These are phyloP conservation scores for Thunnus thynnus DNA, from an alignment of 2,113 vertebrate genomes.

Conservation along the genomic window DNA sequence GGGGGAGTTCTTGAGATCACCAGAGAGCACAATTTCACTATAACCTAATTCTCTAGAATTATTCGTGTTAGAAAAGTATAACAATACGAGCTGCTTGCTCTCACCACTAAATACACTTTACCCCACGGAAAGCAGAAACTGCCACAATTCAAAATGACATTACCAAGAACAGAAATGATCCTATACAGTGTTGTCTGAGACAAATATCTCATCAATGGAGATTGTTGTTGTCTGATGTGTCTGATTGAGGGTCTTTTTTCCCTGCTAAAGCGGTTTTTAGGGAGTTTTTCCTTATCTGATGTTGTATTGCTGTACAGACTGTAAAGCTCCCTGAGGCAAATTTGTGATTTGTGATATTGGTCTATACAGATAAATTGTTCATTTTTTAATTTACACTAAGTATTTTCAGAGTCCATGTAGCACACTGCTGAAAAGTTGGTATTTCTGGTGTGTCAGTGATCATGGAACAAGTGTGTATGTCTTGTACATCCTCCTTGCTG, in stretches of 20 bases:
- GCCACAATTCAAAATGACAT: background rate
- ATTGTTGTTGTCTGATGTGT: background rate
- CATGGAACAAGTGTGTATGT: conserved; percentile 22
- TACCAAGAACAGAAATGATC: background rate
- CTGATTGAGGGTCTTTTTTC: background rate
- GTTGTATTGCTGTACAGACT: no score
- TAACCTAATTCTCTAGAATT: conserved; percentile 19
- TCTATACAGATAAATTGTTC: no score
- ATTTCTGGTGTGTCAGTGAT: conserved; percentile 9
- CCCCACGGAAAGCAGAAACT: background rate
- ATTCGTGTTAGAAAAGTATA: background rate
- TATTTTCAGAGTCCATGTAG: background rate
- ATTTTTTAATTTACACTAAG: background rate
- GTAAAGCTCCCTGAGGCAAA: no score
- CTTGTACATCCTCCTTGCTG: conserved; percentile 31
- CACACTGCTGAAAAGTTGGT: background rate
- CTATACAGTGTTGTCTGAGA: fast-evolving
- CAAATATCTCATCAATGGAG: background rate
- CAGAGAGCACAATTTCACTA: background rate
- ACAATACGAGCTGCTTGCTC: background rate
- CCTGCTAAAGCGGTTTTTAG: no score
- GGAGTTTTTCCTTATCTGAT: no score
- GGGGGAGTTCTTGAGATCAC: background rate
- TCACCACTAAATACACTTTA: background rate
- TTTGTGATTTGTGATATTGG: no score